Base-by-base conservation (phyloP, 2,113 vertebrate genomes). In the Nesoenas mayeri region DNA sequence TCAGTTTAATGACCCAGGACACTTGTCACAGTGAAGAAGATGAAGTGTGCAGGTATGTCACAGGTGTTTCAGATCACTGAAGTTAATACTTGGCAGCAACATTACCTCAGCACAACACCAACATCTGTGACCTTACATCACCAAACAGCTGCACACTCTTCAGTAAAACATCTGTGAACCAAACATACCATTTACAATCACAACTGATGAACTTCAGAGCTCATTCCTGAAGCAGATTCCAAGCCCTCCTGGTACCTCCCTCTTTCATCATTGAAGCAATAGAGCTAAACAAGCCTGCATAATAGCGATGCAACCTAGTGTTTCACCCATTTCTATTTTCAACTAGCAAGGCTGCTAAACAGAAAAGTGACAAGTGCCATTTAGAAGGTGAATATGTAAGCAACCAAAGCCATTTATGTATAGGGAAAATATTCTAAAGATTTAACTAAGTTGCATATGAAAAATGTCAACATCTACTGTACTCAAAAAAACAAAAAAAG, bases 51-150 rank as follows among this genome's bases (percentile, higher is more conserved):
- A 86, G 48, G 38, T 51, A 26, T 20, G 53, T 22, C 92, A 56
- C 56, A 19, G 67, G 60, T 60, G 50, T 32, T 62, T 48, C 61
- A 60, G n/a, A 64, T 40, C 75, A 26, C 60, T 31, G 1, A n/a
- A 61, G 91, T 38, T 80, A 69, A n/a, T 36, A 20, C 53, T 22
- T 75, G 83, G 88, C 94, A 93, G 79, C 67, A 90, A 75, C 67
- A 3, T n/a, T 57, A 58, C 71, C 70, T 53, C 81, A 65, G 82
- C 3, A 1, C 71, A 62, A 26, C 92, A 40, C 36, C 92, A 87
- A 17, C 86, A 86, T 64, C 92, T 89, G 86, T 29, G 77, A 81
- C 93, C 91, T 93, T 89, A 93, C 57, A 85, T 73, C 79, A 81
- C 57, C 73, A 13, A 91, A 38, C 94, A 93, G 91, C 93, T 92